Evolutionary conservation across 1,140 invertebrate genomes (phyloP), one percentile per base, ranked within the genome.

Genomic region (Cherax quadricarinatus): DNA sequence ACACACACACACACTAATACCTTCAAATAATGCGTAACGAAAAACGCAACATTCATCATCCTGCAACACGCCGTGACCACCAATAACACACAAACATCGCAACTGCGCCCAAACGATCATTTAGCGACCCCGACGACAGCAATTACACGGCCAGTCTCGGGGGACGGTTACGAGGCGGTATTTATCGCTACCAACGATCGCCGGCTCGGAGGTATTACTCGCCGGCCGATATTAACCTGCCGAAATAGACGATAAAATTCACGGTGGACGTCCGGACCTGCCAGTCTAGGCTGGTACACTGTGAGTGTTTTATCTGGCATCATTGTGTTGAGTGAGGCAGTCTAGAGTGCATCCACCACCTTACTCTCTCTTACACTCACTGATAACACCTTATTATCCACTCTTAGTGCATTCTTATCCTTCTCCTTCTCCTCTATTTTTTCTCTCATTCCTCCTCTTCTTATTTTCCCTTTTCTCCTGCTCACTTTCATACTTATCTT

Each of bases 311-410:
- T 88, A 88, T 88, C 86, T 75, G 51, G 57, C 86, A 75, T 88
- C 86, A 88, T 21, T 80, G 80, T 41, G 51, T 88, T 80, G 80
- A 88, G 86, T 88, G 86, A 88, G 86, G 48, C 86, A 80, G 86
- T 88, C 86, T 2, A 88, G 86, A 88, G 57, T 57, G 12, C 0
- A 1, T 57, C 1, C 12, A 57, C 53, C 53, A 0, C 12, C 53
- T 14, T 14, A 57, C 53, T 57, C 53, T 57, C 3, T 57, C 53
- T 57, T 14, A 9, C 53, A 2, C 53, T 57, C 53, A 0, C 53
- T 57, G 7, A 41, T 41, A 41, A 41, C 30, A 41, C 30, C 30
- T 41, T 41, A 41, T 41, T 41, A 41, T 41, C 2, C 30, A 41
- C 53, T 57, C 53, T 57, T 14, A 9, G 7, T 57, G 7, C 12